Evolutionary conservation across 2,113 vertebrate species (phyloP), one percentile per base, ranked within the genome.

Genomic region (Channa argus): DNA sequence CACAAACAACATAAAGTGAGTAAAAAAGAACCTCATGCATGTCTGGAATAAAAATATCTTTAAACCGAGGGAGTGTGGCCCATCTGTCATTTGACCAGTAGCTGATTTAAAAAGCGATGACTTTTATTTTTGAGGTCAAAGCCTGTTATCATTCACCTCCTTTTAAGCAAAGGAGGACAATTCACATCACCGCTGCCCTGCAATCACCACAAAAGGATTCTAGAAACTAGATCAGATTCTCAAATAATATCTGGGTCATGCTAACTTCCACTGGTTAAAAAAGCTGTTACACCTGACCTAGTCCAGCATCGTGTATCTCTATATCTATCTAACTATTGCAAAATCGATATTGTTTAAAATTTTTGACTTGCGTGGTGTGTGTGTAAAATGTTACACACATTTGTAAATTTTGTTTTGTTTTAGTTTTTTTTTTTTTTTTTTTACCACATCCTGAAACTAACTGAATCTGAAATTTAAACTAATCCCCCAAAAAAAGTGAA

Each of bases 121-220:
- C 45, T 75, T 60, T 55, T 24, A 54, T 74, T 77, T 76, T 77
- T 77, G 52, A 86, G 82, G 65, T 85, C 6, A 37, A 65, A 36
- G n/a, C 56, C 59, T 70, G 77, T 75, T 60, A 74, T 56, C 39
- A 63, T 77, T 44, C 53, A 76, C 53, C 59, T 74, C 39, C 39
- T 79, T 9, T 71, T 72, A 2, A 44, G 66, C 59, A 65, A 74
- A 84, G 44, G 64, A 76, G 68, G 68, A 76, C 61, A 68, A 70
- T 52, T 78, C 68, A 83, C 70, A 74, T 72, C 60, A 56, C 51
- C 1, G 6, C 59, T 56, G 64, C 47, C 7, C 24, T 49, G 15
- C 52, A 39, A 38, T 55, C 13, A 3, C 12, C 33, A 79, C 71
- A 67, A 68, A 64, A 24, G 64, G 47, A 74, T 0, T 33, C 61